Conservation (phyloP, 2,113 vertebrate genomes). For the Sminthopsis crassicaudata region DNA sequence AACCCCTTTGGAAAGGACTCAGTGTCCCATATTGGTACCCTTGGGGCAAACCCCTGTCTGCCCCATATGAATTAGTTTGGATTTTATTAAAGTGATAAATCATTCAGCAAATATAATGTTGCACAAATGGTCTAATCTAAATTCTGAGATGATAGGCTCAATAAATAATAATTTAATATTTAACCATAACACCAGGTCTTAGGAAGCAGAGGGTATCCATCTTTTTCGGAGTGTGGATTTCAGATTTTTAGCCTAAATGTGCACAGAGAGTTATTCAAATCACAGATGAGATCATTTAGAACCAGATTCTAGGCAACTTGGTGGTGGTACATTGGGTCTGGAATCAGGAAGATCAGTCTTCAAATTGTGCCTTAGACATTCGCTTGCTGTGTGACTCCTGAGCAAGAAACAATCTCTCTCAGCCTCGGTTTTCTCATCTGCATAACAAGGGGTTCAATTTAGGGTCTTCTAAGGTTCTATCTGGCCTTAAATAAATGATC, state of each 20-base stretch:
- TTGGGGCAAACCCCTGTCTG: neutral
- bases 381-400: neutral
- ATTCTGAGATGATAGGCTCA: neutral
- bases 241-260: neutral
- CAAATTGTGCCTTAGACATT: neutral
- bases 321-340: neutral
- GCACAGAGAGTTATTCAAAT: neutral
- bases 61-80: neutral
- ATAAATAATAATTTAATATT: slow-evolving; percentile 6
- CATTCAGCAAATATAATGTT: neutral
- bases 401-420: neutral
- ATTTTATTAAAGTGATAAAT: slow-evolving; percentile 5
- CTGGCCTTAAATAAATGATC: neutral
- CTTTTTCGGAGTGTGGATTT: neutral
- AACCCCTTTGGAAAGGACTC: neutral
- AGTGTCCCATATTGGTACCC: neutral
- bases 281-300: neutral
- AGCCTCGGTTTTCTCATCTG: neutral
- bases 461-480: neutral
- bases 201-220: neutral
- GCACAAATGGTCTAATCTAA: neutral
- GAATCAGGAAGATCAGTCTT: neutral
- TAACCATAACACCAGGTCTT: neutral
- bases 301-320: neutral
- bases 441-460: neutral